phyloP scores from a whole-genome alignment of 2,797 vertebrate genomes.

The Anguilla megastoma region DNA sequence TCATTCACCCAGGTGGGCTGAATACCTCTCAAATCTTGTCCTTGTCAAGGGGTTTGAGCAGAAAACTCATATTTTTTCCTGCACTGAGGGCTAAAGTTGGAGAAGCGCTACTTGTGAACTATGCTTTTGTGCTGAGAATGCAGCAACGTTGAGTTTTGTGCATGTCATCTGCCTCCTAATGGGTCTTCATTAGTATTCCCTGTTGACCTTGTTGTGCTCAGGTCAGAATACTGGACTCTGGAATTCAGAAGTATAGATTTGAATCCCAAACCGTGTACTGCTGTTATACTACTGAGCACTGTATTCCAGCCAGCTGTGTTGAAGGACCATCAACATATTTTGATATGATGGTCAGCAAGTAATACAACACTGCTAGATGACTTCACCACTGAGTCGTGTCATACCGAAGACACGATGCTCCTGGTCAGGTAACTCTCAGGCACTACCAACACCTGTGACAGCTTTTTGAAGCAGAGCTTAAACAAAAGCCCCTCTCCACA shows the following conservation, averaged over 20 bases:
- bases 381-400: neutral
- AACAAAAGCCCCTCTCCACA: constrained; percentile 12
- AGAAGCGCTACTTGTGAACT: neutral
- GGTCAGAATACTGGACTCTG: neutral
- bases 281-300: neutral
- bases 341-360: neutral
- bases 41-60: neutral
- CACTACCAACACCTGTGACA: neutral
- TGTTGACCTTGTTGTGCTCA: constrained; percentile 2
- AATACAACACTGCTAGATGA: neutral
- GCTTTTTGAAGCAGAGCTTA: constrained; percentile 9
- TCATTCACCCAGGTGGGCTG: neutral
- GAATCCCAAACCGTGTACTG: neutral
- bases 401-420: neutral
- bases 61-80: neutral
- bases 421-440: neutral
- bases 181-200: neutral
- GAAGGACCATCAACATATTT: neutral
- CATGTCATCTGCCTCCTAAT: neutral
- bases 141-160: neutral
- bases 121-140: neutral
- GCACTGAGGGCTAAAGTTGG: neutral
- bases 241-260: neutral
- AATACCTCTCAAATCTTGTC: neutral
- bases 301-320: neutral